Percentiles rank a stretch among this genome's conserved stretches.
phyloP scores from a whole-genome alignment of 2,888 invertebrate genomes.

The Sminthurinus aureus region DNA sequence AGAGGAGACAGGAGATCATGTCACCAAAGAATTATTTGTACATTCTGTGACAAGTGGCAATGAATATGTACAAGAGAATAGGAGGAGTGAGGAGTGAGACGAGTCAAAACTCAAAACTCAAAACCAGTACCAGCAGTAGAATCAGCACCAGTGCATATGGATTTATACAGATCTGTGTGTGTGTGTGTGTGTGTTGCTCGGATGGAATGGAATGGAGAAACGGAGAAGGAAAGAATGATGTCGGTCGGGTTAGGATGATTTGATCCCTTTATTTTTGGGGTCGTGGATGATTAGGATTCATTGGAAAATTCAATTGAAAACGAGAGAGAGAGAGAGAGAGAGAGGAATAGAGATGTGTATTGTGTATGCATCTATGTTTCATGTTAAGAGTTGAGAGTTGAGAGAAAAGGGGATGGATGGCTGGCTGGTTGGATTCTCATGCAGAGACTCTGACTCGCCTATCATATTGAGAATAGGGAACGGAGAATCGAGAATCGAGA shows the following conservation, averaged over 20 bases:
- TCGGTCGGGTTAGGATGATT: slow-evolving; percentile 59
- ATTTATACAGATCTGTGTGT: not conserved
- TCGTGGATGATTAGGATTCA: slow-evolving; percentile 60
- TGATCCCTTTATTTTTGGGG: slow-evolving; percentile 60
- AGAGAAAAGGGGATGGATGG: slow-evolving; percentile 20
- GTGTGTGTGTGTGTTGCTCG: not conserved
- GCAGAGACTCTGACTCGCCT: slow-evolving; percentile 43
- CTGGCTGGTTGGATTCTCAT: slow-evolving; percentile 15
- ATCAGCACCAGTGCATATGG: too few relatives aligned
- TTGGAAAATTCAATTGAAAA: slow-evolving; percentile 60
- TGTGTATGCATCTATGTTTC: not conserved
- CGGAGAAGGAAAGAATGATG: slow-evolving; percentile 26
- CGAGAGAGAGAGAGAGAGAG: slow-evolving; percentile 30
- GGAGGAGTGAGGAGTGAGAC: not conserved
- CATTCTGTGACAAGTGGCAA: slow-evolving; percentile 3
- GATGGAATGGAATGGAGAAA: slow-evolving; percentile 14
- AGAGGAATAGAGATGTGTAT: not conserved
- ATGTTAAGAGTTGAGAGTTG: not conserved
- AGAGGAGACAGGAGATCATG: not conserved
- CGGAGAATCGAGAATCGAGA: not conserved
- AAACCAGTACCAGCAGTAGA: too few relatives aligned
- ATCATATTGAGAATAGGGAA: not conserved
- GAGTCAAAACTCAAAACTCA: too few relatives aligned
- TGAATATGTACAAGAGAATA: not conserved
- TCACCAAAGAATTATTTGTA: not conserved